phyloP scores from a whole-genome alignment of 2,797 vertebrate species.

The Choloepus didactylus region DNA sequence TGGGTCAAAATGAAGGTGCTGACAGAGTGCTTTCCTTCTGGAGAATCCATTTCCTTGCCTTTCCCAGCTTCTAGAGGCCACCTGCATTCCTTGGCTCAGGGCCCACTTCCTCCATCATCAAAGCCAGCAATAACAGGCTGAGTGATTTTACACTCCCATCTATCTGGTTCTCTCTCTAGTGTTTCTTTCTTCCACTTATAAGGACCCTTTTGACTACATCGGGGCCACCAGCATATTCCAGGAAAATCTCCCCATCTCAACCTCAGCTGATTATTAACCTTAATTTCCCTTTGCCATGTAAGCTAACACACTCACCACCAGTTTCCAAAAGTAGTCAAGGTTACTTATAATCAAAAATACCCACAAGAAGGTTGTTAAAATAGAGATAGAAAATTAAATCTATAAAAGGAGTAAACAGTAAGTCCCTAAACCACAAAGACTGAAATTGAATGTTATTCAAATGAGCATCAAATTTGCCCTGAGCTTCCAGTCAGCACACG shows the following conservation, averaged over 20 bases:
- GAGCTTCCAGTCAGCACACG: neutral
- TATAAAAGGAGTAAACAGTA: neutral
- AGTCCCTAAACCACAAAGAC: neutral
- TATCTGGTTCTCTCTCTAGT: neutral
- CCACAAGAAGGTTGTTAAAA: neutral
- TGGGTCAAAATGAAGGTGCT: neutral
- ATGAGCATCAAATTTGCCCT: neutral
- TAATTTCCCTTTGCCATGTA: neutral
- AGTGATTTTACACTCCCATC: neutral
- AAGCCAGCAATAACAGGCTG: neutral
- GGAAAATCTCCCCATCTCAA: neutral
- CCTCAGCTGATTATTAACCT: neutral
- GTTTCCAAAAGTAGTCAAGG: neutral
- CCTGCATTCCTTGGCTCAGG: neutral
- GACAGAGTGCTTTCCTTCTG: neutral
- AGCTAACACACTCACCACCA: neutral
- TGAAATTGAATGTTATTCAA: neutral
- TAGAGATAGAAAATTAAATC: neutral
- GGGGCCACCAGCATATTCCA: neutral
- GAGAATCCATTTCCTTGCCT: neutral
- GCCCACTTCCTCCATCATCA: neutral
- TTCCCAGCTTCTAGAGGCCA: neutral
- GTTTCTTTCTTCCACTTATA: neutral
- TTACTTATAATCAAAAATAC: neutral
- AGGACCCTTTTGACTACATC: neutral